Evolutionary conservation across 2,888 invertebrate species (phyloP).

Genomic region (Harpalus rufipes): DNA sequence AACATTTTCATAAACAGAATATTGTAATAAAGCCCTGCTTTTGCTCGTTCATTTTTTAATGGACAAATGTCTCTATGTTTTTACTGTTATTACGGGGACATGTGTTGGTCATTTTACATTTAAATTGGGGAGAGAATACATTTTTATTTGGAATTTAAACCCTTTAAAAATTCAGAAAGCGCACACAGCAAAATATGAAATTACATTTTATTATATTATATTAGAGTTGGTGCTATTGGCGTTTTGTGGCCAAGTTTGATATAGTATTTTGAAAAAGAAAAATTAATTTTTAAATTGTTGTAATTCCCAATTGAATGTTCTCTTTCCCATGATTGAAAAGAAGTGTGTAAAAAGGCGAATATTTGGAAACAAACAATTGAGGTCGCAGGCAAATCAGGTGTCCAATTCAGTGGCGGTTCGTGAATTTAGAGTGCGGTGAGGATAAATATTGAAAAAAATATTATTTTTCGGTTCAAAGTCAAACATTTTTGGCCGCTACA

Average conservation of each 20-base stretch:
- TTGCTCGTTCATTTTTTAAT: constrained; percentile 15
- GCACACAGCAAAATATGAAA: not conserved
- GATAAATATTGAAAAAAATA: too few relatives aligned
- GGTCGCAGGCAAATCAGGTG: not conserved
- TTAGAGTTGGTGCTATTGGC: too few relatives aligned
- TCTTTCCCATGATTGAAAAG: not conserved
- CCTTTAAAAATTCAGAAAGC: not conserved
- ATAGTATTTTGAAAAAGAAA: not conserved
- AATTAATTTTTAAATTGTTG: not conserved
- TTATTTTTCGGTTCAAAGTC: too few relatives aligned
- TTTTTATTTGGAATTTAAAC: not conserved
- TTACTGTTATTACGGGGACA: constrained; percentile 2
- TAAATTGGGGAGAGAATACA: not conserved
- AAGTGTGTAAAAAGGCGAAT: not conserved
- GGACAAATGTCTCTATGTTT: constrained; percentile 26
- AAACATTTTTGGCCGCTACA: too few relatives aligned
- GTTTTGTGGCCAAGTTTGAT: too few relatives aligned
- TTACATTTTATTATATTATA: not conserved
- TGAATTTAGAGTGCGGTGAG: too few relatives aligned
- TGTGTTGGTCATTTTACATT: not conserved
- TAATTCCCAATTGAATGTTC: not conserved
- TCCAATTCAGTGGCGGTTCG: too few relatives aligned
- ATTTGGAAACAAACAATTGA: constrained; percentile 3
- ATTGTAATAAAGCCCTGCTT: constrained; percentile 17
- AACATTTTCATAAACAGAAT: constrained; percentile 40